Base-by-base conservation (phyloP, 2,113 vertebrate genomes). In the Marcusenius ussheri region DNA sequence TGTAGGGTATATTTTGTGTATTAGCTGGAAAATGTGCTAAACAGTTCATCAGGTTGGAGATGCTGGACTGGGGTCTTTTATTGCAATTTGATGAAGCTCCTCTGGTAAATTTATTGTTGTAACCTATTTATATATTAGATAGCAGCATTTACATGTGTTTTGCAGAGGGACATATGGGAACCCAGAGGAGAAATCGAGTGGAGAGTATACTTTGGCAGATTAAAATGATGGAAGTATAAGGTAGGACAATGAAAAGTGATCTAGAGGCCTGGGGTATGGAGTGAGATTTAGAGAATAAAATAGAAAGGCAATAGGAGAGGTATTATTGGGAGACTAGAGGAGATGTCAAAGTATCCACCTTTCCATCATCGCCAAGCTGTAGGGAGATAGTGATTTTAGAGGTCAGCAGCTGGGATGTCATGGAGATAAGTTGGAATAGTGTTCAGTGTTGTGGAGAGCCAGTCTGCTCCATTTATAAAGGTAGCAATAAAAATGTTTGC, bases 381-480 rank as follows among this genome's bases (percentile, higher is more conserved):
- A 53, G 49, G 56, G 84, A 89, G 88, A 35, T 46, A 88, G 89
- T 27, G 56, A 88, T n/a, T 74, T 35, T 89, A 50, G 90, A 93
- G 91, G 90, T 74, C 92, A 90, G 90, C 91, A 84, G 87, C 39
- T 87, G 91, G 93, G 95, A 96, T 93, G 95, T 95, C 93, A 92
- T 91, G 85, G 87, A 93, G 94, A 94, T 94, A 94, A 95, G 91
- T 90, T 90, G 89, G 80, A 91, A 92, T 91, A 90, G 90, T 91
- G 91, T 93, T 93, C 89, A 47, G 89, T 62, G 88, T 85, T 31
- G 89, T 83, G 92, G 92, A 94, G 93, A 92, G 90, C 49, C 84
- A 90, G 90, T 58, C 90, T 86, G 90, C 89, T 6, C 83, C 92
- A 93, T 92, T 94, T 93, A 93, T 90, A 88, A 39, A 84, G 39